A percentile compares a stretch with the other conserved stretches of the same genome.
Conservation (phyloP, 1,140 invertebrate species). For the Bursaphelenchus mucronatus region DNA sequence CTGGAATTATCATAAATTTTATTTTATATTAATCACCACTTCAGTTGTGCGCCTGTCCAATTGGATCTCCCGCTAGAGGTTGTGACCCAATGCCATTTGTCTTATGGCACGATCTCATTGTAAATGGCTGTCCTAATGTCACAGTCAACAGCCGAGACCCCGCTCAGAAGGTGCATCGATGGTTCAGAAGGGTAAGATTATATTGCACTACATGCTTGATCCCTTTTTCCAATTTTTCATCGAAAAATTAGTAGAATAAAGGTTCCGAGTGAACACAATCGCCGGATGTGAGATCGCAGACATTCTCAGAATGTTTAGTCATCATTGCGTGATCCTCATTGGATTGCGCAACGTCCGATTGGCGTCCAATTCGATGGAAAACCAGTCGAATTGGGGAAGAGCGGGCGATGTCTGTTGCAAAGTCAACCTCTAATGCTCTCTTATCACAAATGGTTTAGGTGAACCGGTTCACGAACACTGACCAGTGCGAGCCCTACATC, state of each 20-base stretch:
- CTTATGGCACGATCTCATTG: conserved; percentile 59
- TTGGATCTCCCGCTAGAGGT: conserved; percentile 58
- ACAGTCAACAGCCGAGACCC: conserved; percentile 60
- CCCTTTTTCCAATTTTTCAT: conserved; percentile 8
- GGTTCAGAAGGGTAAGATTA: conserved; percentile 55
- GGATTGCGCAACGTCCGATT: too few relatives aligned
- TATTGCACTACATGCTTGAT: not conserved
- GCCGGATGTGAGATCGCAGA: too few relatives aligned
- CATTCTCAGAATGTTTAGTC: not conserved
- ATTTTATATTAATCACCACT: conserved; percentile 19
- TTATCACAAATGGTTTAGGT: conserved; percentile 36
- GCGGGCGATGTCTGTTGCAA: too few relatives aligned
- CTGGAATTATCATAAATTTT: conserved; percentile 6
- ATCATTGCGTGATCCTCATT: not conserved
- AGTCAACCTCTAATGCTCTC: too few relatives aligned
- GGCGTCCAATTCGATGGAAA: not conserved
- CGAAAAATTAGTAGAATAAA: too few relatives aligned
- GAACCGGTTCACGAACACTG: conserved; percentile 59
- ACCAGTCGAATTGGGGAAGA: not conserved
- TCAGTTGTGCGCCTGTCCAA: conserved; percentile 59
- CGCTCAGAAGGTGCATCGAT: conserved; percentile 60
- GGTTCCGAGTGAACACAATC: too few relatives aligned
- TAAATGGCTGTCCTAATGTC: conserved; percentile 61
- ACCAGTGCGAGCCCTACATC: conserved; percentile 60
- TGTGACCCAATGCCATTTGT: conserved; percentile 61